phyloP scores from a whole-genome alignment of 2,888 invertebrate genomes.

The Morpho deidamia region DNA sequence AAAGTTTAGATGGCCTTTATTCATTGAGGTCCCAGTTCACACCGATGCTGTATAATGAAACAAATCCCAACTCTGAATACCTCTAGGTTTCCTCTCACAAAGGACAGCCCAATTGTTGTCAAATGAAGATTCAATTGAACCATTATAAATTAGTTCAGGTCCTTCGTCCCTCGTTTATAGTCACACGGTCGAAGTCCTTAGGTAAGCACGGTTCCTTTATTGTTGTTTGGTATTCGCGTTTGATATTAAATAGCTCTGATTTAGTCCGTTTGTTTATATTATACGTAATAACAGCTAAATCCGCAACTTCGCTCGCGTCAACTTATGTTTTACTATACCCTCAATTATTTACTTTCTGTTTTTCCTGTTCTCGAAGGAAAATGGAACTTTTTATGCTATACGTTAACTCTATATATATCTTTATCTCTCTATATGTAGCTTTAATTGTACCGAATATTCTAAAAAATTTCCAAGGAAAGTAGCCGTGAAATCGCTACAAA shows the following conservation, averaged over 20 bases:
- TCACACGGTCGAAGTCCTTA: conserved; percentile 27
- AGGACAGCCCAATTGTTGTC: conserved; percentile 65
- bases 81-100: conserved; percentile 44
- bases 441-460: too few species aligned
- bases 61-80: conserved; percentile 41
- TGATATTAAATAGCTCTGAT: conserved; percentile 13
- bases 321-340: too few species aligned
- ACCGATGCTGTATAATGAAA: conserved; percentile 37
- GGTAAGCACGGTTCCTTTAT: conserved; percentile 38
- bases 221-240: conserved; percentile 48
- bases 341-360: too few species aligned
- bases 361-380: too few species aligned
- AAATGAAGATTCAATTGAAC: conserved; percentile 74
- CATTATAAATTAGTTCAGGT: conserved; percentile 46
- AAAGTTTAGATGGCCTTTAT: conserved; percentile 27
- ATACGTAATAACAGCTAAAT: not conserved
- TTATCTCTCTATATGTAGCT: too few species aligned
- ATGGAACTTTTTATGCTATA: too few species aligned
- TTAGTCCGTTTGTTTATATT: not conserved
- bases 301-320: too few species aligned
- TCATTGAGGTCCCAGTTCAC: conserved; percentile 28
- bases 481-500: too few species aligned
- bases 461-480: too few species aligned
- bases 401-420: too few species aligned
- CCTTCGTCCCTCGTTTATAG: conserved; percentile 55